Evolutionary conservation across 1,140 invertebrate genomes (phyloP).

Genomic region (Vanessa atalanta): DNA sequence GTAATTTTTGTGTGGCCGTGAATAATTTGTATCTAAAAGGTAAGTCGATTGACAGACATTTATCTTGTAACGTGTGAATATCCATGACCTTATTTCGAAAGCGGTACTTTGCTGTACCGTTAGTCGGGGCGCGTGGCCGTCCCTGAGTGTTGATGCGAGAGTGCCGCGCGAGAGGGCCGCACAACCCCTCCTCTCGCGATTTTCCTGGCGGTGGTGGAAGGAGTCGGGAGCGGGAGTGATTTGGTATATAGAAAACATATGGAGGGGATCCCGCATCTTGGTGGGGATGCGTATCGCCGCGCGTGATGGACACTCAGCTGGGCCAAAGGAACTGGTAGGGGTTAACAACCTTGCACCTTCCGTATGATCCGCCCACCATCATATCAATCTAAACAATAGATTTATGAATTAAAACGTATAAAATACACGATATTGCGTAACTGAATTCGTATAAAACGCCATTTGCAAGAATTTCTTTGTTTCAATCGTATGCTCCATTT

Average conservation of each 20-base stretch:
- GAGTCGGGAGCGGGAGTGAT: constrained; percentile 79
- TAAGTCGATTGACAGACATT: constrained; percentile 48
- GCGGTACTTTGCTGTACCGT: constrained; percentile 76
- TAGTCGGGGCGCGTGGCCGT: constrained; percentile 73
- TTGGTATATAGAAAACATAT: constrained; percentile 72
- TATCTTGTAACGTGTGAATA: constrained; percentile 65
- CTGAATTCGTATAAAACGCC: constrained; percentile 44
- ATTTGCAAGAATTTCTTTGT: constrained; percentile 63
- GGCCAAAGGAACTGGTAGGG: constrained; percentile 76
- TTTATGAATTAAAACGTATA: constrained; percentile 51
- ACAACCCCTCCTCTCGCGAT: constrained; percentile 79
- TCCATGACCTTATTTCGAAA: constrained; percentile 78
- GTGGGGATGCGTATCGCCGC: constrained; percentile 77
- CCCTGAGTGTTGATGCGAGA: constrained; percentile 62
- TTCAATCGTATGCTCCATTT: constrained; percentile 26
- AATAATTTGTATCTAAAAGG: constrained; percentile 43
- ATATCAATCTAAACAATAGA: constrained; percentile 44
- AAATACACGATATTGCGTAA: constrained; percentile 65
- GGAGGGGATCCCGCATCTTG: constrained; percentile 79
- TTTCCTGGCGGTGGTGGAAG: constrained; percentile 77
- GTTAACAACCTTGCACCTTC: constrained; percentile 72
- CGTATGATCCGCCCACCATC: constrained; percentile 58
- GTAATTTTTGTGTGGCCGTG: constrained; percentile 22
- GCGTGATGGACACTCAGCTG: constrained; percentile 72
- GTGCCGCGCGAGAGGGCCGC: constrained; percentile 69